Conservation (phyloP, 1,140 invertebrate species). For the Macrotrachela quadricornifera region DNA sequence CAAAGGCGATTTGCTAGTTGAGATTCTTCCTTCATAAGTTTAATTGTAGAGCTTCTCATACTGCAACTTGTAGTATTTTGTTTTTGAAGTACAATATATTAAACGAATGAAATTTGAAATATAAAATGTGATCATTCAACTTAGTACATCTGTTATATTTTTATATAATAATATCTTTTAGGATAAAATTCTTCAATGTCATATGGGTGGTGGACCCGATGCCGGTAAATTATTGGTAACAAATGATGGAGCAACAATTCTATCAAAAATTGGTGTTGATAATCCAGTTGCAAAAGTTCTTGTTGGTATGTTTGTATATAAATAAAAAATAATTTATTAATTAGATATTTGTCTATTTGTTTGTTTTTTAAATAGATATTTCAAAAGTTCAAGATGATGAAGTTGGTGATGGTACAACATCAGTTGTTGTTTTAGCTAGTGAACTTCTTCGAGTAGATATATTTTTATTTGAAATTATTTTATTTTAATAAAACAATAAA, state of each 20-base stretch:
- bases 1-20: no score
- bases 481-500: not conserved
- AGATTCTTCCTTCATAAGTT: no score
- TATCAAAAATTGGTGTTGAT: constrained; percentile 85
- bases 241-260: constrained; percentile 95
- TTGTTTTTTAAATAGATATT: constrained; percentile 45
- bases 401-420: constrained; percentile 97
- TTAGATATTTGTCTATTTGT: no score
- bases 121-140: no score
- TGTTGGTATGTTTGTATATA: constrained; percentile 36
- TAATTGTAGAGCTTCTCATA: no score
- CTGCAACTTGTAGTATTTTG: no score
- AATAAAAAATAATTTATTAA: constrained; percentile 2
- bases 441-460: constrained; percentile 51
- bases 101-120: no score
- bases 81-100: no score
- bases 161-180: no score
- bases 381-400: constrained; percentile 96
- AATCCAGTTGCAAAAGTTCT: constrained; percentile 97
- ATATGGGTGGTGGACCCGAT: constrained; percentile 44
- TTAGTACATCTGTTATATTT: no score
- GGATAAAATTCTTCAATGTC: constrained; percentile 82
- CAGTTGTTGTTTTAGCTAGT: constrained; percentile 83
- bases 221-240: constrained; percentile 75
- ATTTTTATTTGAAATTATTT: not conserved